A percentile compares a stretch with the other conserved stretches of the same genome.
phyloP scores from a whole-genome alignment of 1,140 invertebrate genomes.

The Drosophila athabasca region DNA sequence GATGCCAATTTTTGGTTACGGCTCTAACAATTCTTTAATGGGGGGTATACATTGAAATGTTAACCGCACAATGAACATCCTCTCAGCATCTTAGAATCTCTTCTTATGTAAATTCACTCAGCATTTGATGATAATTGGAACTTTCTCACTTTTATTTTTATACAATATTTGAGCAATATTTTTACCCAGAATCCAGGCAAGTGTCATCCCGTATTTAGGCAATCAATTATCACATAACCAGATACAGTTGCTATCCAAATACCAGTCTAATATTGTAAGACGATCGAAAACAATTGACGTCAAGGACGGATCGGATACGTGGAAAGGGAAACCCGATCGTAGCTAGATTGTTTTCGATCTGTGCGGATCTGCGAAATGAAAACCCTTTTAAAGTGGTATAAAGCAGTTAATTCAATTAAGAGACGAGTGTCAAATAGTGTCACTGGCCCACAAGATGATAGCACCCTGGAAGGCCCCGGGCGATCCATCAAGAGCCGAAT shows the following conservation, averaged over 20 bases:
- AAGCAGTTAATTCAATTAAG: constrained; percentile 79
- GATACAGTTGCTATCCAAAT: constrained; percentile 22
- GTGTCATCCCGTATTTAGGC: constrained; percentile 31
- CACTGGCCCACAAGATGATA: constrained; percentile 32
- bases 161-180: not conserved
- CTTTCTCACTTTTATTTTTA: constrained; percentile 3
- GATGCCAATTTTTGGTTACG: too few relatives aligned
- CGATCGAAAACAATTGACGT: constrained; percentile 41
- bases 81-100: too few relatives aligned
- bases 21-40: too few relatives aligned
- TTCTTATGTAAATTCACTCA: too few relatives aligned
- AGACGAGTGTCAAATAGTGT: constrained; percentile 69
- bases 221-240: constrained; percentile 51
- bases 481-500: constrained; percentile 7
- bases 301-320: constrained; percentile 19
- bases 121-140: too few relatives aligned
- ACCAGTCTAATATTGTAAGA: constrained; percentile 16
- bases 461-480: constrained; percentile 38
- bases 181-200: constrained; percentile 1
- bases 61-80: too few relatives aligned
- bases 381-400: constrained; percentile 74
- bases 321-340: constrained; percentile 36
- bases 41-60: too few relatives aligned
- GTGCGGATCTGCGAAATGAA: constrained; percentile 38
- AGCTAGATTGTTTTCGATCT: constrained; percentile 65